These are phyloP conservation scores for Centropus bengalensis DNA, from an alignment of 2,113 vertebrate species.

Conservation along the genomic window DNA sequence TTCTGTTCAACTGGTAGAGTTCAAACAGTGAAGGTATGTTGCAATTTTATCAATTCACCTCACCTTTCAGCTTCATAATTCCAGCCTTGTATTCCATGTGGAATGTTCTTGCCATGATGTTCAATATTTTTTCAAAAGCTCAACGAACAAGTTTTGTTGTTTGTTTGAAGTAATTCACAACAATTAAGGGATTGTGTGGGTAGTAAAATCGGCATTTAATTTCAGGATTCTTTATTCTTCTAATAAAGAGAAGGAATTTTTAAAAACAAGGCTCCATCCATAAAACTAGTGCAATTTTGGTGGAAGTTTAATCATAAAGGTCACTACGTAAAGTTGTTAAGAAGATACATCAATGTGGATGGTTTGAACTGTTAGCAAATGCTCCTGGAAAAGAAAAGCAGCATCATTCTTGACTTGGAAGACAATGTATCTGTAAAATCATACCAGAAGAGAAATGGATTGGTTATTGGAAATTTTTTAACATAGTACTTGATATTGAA, in stretches of 20 bases:
- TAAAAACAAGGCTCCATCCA: constrained; percentile 24
- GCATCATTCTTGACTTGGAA: background rate
- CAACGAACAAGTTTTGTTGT: background rate
- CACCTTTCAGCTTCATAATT: background rate
- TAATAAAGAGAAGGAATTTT: constrained; percentile 33
- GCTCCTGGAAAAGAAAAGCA: constrained; percentile 13
- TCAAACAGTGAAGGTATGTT: background rate
- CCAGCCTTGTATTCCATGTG: background rate
- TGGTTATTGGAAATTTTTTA: background rate
- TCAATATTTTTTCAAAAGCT: constrained; percentile 24
- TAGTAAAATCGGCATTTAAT: constrained; percentile 18
- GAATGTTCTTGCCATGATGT: background rate
- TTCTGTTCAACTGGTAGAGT: background rate
- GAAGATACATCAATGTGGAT: background rate
- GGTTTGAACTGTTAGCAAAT: background rate
- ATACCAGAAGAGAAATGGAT: background rate
- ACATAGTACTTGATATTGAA: background rate
- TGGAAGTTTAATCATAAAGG: background rate
- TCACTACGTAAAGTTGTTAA: background rate
- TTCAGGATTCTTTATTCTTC: constrained; percentile 28
- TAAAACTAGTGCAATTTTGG: constrained; percentile 12
- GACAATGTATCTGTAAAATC: background rate
- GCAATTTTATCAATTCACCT: background rate
- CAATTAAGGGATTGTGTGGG: background rate
- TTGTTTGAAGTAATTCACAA: background rate